Evolutionary conservation across 2,888 invertebrate species (phyloP).

Genomic region (Erebia epiphron): DNA sequence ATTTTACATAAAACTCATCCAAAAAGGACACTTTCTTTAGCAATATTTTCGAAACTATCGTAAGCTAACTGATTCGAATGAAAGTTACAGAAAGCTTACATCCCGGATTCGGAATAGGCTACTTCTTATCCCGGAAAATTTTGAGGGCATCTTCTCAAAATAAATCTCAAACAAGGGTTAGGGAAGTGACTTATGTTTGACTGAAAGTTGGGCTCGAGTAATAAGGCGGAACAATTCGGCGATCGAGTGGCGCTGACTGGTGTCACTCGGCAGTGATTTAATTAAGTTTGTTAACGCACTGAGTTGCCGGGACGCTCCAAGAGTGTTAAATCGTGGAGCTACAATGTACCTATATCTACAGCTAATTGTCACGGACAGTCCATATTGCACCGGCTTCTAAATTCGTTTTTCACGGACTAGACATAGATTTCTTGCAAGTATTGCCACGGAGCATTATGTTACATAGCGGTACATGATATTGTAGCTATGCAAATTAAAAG

Average conservation of each 20-base stretch:
- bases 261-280: slow-evolving; percentile 65
- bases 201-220: slow-evolving; percentile 41
- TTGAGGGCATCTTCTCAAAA: neutral
- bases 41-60: too few relatives aligned
- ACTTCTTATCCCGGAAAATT: too few relatives aligned
- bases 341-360: neutral
- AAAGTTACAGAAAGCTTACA: too few relatives aligned
- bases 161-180: neutral
- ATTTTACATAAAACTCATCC: neutral
- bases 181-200: neutral
- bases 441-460: too few relatives aligned
- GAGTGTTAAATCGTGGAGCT: slow-evolving; percentile 12
- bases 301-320: slow-evolving; percentile 21
- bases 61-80: too few relatives aligned
- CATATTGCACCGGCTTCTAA: too few relatives aligned
- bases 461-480: too few relatives aligned
- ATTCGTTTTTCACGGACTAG: too few relatives aligned
- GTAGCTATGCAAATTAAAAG: too few relatives aligned
- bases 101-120: too few relatives aligned
- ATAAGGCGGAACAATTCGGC: slow-evolving; percentile 65
- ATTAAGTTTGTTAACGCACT: slow-evolving; percentile 63
- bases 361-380: neutral
- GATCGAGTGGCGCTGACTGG: slow-evolving; percentile 56
- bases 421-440: too few relatives aligned
- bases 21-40: too few relatives aligned